Conservation (phyloP, 2,797 vertebrate genomes). For the Xiphophorus birchmanni region DNA sequence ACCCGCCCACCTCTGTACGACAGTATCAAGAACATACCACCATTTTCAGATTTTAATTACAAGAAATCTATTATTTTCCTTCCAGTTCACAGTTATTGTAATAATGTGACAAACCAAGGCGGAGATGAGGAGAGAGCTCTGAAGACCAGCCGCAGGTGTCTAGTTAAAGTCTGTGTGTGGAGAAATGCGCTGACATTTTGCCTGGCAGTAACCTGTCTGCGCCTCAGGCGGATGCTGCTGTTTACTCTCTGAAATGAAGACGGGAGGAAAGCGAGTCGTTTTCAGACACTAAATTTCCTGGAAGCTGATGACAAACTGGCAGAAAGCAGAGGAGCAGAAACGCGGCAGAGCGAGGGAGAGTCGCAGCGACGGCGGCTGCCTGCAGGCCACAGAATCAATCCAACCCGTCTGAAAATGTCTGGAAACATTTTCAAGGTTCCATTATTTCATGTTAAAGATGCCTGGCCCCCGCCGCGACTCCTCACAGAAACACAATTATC, state of each 20-base stretch:
- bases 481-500: constrained; percentile 18
- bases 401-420: constrained; percentile 6
- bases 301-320: constrained; percentile 12
- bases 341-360: not conserved
- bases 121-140: not conserved
- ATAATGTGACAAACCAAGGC: not conserved
- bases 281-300: constrained; percentile 1
- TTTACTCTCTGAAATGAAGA: not conserved
- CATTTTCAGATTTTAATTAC: not conserved
- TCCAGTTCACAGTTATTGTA: not conserved
- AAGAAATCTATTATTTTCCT: not conserved
- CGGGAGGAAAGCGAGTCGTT: constrained; percentile 1
- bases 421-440: constrained; percentile 2
- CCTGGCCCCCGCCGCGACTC: constrained; percentile 1
- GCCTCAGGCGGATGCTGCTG: constrained; percentile 1
- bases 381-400: constrained; percentile 26
- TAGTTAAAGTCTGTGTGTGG: not conserved
- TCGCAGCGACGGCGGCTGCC: not conserved
- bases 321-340: not conserved
- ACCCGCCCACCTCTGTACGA: not conserved
- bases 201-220: not conserved
- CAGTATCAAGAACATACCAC: not conserved
- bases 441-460: constrained; percentile 29
- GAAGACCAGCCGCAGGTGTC: not conserved
- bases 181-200: not conserved